Evolutionary conservation across 2,113 vertebrate species (phyloP).

Genomic region (Pungitius pungitius): DNA sequence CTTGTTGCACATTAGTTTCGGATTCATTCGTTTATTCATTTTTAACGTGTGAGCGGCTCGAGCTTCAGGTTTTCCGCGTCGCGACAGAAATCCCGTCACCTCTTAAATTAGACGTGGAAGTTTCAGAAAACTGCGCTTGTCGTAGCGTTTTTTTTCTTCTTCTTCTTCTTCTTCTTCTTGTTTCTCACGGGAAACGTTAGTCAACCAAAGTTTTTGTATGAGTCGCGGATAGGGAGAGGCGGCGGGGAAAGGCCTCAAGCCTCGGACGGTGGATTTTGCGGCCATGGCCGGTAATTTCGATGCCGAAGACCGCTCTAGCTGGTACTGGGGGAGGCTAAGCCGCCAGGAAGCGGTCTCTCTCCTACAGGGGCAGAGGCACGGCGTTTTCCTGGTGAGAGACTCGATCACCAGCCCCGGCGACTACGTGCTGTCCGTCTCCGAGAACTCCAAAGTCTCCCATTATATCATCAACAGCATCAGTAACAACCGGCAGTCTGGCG

Average conservation of each 20-base stretch:
- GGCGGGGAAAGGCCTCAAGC: constrained; percentile 78
- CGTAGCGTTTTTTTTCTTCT: constrained; percentile 17
- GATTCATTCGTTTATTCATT: constrained; percentile 1
- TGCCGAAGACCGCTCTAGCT: constrained; percentile 91
- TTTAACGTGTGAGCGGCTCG: neutral
- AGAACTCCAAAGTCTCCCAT: constrained; percentile 97
- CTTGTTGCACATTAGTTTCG: constrained; percentile 63
- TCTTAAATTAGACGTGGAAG: neutral
- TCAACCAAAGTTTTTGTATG: constrained; percentile 81
- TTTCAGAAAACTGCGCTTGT: neutral
- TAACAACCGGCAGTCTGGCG: constrained; percentile 82
- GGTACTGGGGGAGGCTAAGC: constrained; percentile 93
- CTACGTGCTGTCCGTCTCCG: constrained; percentile 95
- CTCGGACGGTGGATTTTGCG: constrained; percentile 78
- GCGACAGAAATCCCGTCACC: neutral
- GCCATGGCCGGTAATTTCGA: constrained; percentile 97
- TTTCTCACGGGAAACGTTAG: constrained; percentile 23
- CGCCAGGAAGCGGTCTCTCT: constrained; percentile 90
- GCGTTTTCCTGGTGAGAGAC: constrained; percentile 95
- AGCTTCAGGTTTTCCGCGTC: neutral
- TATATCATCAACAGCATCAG: constrained; percentile 98
- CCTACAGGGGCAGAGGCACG: constrained; percentile 94
- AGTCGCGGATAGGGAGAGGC: constrained; percentile 79
- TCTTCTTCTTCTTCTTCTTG: constrained; percentile 8
- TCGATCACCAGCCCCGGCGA: constrained; percentile 94